Evolutionary conservation across 2,888 invertebrate species (phyloP), one percentile per base, ranked within the genome.

Genomic region (Dermolepida albohirtum): DNA sequence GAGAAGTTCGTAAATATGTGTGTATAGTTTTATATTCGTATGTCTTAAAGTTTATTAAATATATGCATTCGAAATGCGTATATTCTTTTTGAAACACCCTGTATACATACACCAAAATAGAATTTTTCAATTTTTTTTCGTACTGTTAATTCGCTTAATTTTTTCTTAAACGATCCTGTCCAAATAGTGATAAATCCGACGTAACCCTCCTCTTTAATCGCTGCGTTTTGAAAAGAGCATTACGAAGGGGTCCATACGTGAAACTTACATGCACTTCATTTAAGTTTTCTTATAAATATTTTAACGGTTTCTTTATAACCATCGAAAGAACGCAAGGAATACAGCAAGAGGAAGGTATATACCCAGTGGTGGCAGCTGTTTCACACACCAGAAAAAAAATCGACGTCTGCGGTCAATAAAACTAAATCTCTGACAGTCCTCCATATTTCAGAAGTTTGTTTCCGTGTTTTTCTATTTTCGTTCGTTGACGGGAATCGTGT

Each of bases 321-420:
- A 66, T 11, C 22, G 27, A 22, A 27, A 17, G 63, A 67, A 55
- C 39, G 52, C 39, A 43, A 44, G 29, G 29, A 44, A 57, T 57
- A 57, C 6, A 34, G 29, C 57, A n/a, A n/a, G 22, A 44, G 57
- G 44, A 57, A 34, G 6, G 34, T 34, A 34, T 34, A 34, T 34
- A 34, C 34, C 43, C 57, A 66, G 71, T 64, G 70, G 72, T 71
- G 74, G 72, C 79, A 77, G 79, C 78, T 78, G 78, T 76, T 66
- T 52, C 44, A 17, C 49, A 41, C 43, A n/a, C 11, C 6, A 34
- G 51, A 63, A 70, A 72, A 69, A 72, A 77, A 77, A 74, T 80
- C 79, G 77, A 78, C 80, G 81, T 81, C 80, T 80, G 81, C 79
- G 82, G 82, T 81, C 82, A 81, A 82, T 82, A 81, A 81, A 81